These are phyloP conservation scores for Atta colombica DNA, from an alignment of 1,140 invertebrate species.

Conservation along the genomic window DNA sequence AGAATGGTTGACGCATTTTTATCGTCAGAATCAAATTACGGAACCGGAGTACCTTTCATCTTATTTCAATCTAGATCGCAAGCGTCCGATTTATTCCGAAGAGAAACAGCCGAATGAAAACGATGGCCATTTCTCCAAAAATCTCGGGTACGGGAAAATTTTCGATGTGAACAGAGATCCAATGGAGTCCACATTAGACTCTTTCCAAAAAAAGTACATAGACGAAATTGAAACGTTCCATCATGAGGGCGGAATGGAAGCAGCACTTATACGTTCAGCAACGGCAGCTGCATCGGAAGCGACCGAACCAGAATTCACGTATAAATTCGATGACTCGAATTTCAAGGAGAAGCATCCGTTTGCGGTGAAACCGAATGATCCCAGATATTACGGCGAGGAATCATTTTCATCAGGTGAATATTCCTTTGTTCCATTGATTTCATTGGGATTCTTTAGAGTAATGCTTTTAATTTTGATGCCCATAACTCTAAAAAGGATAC, in stretches of 20 bases:
- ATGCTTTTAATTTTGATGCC: background rate
- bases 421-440: background rate
- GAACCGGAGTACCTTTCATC: background rate
- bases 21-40: conserved; percentile 22
- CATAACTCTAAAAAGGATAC: background rate
- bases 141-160: background rate
- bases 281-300: background rate
- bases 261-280: background rate
- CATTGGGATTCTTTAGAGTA: background rate
- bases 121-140: background rate
- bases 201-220: conserved; percentile 62
- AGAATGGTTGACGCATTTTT: conserved; percentile 22
- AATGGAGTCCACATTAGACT: conserved; percentile 57
- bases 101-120: conserved; percentile 18
- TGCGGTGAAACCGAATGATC: conserved; percentile 84
- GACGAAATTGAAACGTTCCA: conserved; percentile 26
- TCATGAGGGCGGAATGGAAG: conserved; percentile 9
- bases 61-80: conserved; percentile 2
- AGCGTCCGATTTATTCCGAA: conserved; percentile 33
- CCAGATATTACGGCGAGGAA: conserved; percentile 80
- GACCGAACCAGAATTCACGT: conserved; percentile 80
- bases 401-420: conserved; percentile 58
- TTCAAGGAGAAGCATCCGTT: conserved; percentile 79
- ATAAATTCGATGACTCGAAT: conserved; percentile 77
- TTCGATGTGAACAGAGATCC: conserved; percentile 2